Conservation (phyloP, 2,888 invertebrate genomes). For the Pseudococcus longispinus region DNA sequence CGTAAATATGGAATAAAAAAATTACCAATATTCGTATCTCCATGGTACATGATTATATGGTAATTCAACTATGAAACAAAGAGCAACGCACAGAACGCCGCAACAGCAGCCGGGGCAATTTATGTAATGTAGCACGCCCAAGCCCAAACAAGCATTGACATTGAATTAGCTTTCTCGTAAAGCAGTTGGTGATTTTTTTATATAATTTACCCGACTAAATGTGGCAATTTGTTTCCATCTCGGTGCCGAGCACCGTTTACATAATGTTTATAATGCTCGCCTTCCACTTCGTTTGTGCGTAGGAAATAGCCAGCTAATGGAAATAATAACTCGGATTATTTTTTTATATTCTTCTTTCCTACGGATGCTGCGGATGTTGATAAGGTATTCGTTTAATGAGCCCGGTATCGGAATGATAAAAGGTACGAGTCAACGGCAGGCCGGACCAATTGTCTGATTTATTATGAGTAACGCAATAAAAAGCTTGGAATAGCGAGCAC, state of each 20-base stretch:
- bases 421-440: neutral
- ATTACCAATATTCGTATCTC: constrained; percentile 30
- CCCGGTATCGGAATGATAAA: constrained; percentile 11
- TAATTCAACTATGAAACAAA: constrained; percentile 24
- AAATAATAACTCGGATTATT: neutral
- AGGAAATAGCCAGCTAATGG: neutral
- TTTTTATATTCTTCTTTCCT: neutral
- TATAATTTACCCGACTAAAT: neutral
- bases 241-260: neutral
- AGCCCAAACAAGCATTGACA: constrained; percentile 34
- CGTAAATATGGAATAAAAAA: neutral
- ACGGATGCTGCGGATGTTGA: constrained; percentile 19
- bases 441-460: neutral
- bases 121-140: constrained; percentile 34
- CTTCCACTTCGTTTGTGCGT: neutral
- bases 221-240: constrained; percentile 26
- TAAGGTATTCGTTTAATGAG: constrained; percentile 31
- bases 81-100: neutral
- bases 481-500: neutral
- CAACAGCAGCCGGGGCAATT: neutral
- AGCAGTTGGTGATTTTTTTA: neutral
- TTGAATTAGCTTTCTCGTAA: constrained; percentile 13
- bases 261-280: constrained; percentile 15
- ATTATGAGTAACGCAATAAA: neutral
- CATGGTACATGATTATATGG: constrained; percentile 31